These are phyloP conservation scores for Antechinus stuartii DNA, from an alignment of 2,113 vertebrate genomes.

Conservation along the genomic window DNA sequence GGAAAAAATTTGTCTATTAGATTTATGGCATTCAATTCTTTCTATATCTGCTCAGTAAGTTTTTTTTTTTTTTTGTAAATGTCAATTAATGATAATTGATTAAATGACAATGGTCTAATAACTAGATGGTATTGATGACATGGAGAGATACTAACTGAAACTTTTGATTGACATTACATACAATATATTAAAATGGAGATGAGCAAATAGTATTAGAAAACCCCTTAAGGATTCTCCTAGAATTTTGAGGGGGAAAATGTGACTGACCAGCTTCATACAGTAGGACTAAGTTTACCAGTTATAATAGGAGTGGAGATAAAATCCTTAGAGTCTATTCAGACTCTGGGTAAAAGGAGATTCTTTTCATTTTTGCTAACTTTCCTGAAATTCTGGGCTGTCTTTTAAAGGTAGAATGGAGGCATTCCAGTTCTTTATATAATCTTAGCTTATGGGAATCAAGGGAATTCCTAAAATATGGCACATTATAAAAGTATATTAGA, in stretches of 20 bases:
- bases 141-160: neutral
- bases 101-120: neutral
- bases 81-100: neutral
- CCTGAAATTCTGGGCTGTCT: slow-evolving; percentile 33
- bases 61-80: neutral
- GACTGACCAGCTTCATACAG: neutral
- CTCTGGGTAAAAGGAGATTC: neutral
- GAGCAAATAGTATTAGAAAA: neutral
- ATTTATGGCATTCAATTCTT: neutral
- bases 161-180: neutral
- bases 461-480: slow-evolving; percentile 55
- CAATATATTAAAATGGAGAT: neutral
- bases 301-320: neutral
- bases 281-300: neutral
- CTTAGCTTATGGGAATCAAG: slow-evolving; percentile 65
- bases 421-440: slow-evolving; percentile 69
- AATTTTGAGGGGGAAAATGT: neutral
- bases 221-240: neutral
- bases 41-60: neutral
- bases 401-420: slow-evolving; percentile 25
- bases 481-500: slow-evolving; percentile 16
- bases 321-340: neutral
- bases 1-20: neutral
- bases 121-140: neutral
- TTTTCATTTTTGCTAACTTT: slow-evolving; percentile 56